These are phyloP conservation scores for Toxonevra muliebris DNA, from an alignment of 2,888 invertebrate species.

Conservation along the genomic window DNA sequence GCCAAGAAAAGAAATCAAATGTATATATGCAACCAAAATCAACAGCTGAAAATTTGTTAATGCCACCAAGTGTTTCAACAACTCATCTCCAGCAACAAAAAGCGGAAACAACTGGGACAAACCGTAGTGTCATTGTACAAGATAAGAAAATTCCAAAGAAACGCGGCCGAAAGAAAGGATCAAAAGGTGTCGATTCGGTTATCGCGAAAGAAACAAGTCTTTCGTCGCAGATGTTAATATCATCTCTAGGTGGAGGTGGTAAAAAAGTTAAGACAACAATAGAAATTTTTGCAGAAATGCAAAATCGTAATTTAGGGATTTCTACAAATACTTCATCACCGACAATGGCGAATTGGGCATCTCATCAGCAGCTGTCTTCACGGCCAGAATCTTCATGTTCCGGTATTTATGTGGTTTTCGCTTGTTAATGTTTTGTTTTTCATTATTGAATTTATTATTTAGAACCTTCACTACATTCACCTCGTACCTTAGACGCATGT, in stretches of 20 bases:
- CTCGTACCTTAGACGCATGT: constrained; percentile 52
- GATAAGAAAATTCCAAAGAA: constrained; percentile 53
- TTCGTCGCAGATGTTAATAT: constrained; percentile 54
- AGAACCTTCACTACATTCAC: constrained; percentile 56
- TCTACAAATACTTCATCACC: constrained; percentile 44
- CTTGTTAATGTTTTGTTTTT: not conserved
- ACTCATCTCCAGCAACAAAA: constrained; percentile 22
- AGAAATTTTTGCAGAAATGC: constrained; percentile 63
- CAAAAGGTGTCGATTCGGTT: constrained; percentile 61
- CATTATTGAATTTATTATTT: constrained; percentile 1
- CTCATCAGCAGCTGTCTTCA: constrained; percentile 37
- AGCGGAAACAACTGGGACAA: constrained; percentile 10
- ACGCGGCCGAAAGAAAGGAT: constrained; percentile 64
- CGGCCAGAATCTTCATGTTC: constrained; percentile 59
- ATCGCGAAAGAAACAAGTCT: constrained; percentile 57
- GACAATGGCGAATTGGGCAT: constrained; percentile 42
- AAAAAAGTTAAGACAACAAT: constrained; percentile 65
- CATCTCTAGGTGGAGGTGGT: constrained; percentile 50
- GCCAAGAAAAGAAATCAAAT: constrained; percentile 37
- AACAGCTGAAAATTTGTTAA: constrained; percentile 18
- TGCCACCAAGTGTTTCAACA: constrained; percentile 24
- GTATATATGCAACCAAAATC: constrained; percentile 15
- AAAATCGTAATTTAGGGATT: constrained; percentile 55
- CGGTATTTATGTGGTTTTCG: constrained; percentile 46
- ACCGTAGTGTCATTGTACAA: constrained; percentile 3